A percentile compares a stretch with the other conserved stretches of the same genome.
Evolutionary conservation across 2,797 vertebrate species (phyloP).

Genomic region (Furcifer pardalis): DNA sequence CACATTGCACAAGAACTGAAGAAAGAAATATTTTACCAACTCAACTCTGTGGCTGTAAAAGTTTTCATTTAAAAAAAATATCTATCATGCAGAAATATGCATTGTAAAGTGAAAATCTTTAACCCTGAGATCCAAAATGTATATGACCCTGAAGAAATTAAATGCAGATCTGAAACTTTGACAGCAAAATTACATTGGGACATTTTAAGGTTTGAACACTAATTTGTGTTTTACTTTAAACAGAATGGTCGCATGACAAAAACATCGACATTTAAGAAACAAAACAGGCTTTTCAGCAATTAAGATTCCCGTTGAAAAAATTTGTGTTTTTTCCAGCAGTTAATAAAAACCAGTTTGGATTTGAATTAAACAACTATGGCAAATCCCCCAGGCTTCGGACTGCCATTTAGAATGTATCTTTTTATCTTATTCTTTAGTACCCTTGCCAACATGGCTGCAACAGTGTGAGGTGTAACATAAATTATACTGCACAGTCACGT

Average conservation of each 20-base stretch:
- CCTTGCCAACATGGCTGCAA: background rate
- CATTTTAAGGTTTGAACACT: background rate
- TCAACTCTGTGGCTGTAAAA: background rate
- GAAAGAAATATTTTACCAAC: background rate
- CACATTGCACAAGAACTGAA: background rate
- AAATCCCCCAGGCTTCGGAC: background rate
- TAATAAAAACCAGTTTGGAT: background rate
- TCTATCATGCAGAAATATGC: background rate
- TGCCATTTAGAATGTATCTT: background rate
- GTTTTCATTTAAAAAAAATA: too few species aligned
- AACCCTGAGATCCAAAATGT: background rate
- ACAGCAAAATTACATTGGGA: background rate
- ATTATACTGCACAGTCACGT: background rate
- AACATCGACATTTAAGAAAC: background rate
- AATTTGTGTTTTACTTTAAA: background rate
- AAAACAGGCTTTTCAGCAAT: background rate
- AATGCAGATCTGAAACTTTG: background rate
- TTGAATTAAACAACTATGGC: background rate
- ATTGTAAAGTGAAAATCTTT: background rate
- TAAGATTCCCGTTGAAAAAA: background rate
- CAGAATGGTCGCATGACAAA: background rate
- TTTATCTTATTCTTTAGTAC: background rate
- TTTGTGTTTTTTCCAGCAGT: background rate
- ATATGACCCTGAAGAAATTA: background rate
- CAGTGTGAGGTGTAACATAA: too few species aligned